Evolutionary conservation across 2,797 vertebrate genomes (phyloP), one percentile per base, ranked within the genome.

Genomic region (Denticeps clupeoides): DNA sequence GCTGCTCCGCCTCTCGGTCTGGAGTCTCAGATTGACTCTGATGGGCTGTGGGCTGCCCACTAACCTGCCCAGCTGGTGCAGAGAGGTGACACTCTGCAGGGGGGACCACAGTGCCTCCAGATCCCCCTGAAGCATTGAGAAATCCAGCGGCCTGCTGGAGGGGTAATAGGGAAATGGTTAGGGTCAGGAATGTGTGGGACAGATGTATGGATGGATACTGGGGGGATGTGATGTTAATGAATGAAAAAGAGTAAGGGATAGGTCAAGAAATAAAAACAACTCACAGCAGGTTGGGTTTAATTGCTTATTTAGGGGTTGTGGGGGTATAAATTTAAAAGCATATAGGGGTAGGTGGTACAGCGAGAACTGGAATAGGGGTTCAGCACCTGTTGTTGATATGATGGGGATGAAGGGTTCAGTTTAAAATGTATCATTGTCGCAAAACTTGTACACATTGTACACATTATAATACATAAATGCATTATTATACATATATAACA

Each of bases 51-150:
- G 60, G 6, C 1, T 55, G 18, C 58, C 59, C 67, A 86, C 84
- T 84, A 71, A 87, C 83, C 85, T 84, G 82, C 82, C 78, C 72
- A 84, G 77, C 70, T 84, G 85, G 59, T 85, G 80, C 67, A 85
- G 80, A 62, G 82, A 81, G 67, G 78, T 69, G 68, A 80, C 72
- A 66, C 81, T 86, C 76, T 78, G 85, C 69, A 85, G 71, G n/a
- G 85, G 83, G 64, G 85, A 85, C 85, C 85, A 86, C 73, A 87
- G 72, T 52, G 80, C 75, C 55, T 85, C 83, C 71, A 85, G 77
- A 69, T 86, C 81, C 64, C 79, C 78, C 64, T 87, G 82, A 60
- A 83, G 77, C 66, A 79, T 72, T 63, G 74, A 60, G 69, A 72
- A 84, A 63, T 83, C 83, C 81, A 82, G 72, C 62, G 77, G 75